Percentiles rank a stretch among this genome's conserved stretches.
Conservation (phyloP, 2,113 vertebrate genomes). For the Alethe diademata region DNA sequence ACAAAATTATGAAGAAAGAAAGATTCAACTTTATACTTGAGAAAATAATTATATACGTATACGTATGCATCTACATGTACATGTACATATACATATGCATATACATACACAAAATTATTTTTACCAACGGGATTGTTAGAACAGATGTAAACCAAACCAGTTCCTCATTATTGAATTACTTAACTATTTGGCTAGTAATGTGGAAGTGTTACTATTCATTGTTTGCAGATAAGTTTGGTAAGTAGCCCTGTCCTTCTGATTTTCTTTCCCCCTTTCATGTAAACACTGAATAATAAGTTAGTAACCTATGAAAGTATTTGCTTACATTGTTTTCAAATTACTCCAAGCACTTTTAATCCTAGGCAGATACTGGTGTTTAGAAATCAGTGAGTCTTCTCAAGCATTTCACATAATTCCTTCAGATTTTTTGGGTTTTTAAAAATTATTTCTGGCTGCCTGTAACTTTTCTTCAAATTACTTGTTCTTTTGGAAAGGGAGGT, state of each 20-base stretch:
- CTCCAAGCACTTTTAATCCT: background rate
- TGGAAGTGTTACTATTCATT: background rate
- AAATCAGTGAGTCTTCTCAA: background rate
- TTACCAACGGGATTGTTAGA: background rate
- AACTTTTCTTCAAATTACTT: background rate
- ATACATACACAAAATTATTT: background rate
- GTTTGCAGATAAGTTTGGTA: background rate
- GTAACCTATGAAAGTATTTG: background rate
- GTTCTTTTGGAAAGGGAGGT: background rate
- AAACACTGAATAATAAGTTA: background rate
- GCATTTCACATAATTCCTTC: background rate
- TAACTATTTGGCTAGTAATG: background rate
- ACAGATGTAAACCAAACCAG: background rate
- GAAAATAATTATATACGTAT: background rate
- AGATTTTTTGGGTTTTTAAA: rapidly evolving
- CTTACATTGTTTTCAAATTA: slow-evolving; percentile 5
- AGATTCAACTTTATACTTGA: background rate
- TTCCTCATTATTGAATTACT: background rate
- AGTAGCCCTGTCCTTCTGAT: background rate
- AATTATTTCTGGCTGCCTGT: background rate
- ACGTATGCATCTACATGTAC: too few species aligned
- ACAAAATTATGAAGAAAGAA: background rate
- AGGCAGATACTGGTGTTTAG: background rate
- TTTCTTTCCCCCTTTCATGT: background rate
- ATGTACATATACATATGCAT: background rate